These are phyloP conservation scores for Formicarius rufipectus DNA, from an alignment of 2,113 vertebrate genomes.

Conservation along the genomic window DNA sequence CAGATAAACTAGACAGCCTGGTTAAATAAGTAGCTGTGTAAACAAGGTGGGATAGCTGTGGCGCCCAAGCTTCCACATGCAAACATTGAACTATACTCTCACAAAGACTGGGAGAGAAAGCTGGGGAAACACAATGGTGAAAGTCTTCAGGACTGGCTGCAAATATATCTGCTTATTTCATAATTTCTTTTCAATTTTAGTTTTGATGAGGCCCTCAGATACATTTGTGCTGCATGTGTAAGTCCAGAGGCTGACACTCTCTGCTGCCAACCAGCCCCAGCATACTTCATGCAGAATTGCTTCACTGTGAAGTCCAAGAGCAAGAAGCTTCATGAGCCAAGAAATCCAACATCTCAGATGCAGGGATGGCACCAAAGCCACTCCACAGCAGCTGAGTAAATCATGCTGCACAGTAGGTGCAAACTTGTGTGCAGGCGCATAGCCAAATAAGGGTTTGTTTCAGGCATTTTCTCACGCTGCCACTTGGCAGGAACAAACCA, in stretches of 20 bases:
- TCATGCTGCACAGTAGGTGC: not conserved
- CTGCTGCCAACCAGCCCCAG: not conserved
- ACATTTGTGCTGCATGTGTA: not conserved
- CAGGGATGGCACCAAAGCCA: not conserved
- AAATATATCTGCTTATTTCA: not conserved
- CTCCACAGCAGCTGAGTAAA: not conserved
- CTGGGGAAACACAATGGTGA: not conserved
- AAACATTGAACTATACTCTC: not conserved
- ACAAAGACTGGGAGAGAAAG: accelerated
- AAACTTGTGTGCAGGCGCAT: not conserved
- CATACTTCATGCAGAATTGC: accelerated
- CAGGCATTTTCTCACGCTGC: not conserved
- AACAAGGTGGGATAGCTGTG: not conserved
- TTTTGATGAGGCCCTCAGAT: not conserved
- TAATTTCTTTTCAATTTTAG: not conserved
- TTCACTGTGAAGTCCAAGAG: not conserved
- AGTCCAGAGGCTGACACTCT: accelerated
- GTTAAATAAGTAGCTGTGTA: not conserved
- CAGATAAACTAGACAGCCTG: not conserved
- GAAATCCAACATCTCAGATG: not conserved
- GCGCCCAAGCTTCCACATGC: not conserved
- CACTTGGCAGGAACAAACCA: not conserved
- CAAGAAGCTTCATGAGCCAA: not conserved
- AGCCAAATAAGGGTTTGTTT: not conserved
- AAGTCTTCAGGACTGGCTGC: not conserved